These are phyloP conservation scores for Sclerurus mexicanus DNA, from an alignment of 2,113 vertebrate species.

Conservation along the genomic window DNA sequence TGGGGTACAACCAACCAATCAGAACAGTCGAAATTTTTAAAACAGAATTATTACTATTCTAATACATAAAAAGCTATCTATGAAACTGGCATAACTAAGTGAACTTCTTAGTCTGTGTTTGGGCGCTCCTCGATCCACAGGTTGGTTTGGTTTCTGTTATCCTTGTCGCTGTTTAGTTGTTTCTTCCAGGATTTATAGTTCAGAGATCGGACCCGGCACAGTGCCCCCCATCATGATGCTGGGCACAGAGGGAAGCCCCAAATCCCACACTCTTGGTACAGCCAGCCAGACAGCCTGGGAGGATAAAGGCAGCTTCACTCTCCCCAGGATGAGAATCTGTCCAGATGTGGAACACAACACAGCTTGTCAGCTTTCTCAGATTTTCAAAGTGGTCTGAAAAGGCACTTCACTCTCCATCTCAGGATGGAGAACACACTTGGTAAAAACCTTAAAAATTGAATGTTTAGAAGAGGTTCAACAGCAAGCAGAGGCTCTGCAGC, in stretches of 20 bases:
- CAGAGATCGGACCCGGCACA: too few species aligned
- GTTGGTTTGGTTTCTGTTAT: too few species aligned
- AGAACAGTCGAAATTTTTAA: too few species aligned
- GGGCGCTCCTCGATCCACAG: too few species aligned
- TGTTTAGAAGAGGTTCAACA: background rate
- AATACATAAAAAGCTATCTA: too few species aligned
- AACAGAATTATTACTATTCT: too few species aligned
- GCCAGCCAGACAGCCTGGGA: background rate
- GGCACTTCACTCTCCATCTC: background rate
- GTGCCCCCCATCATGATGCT: fast-evolving
- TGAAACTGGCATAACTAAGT: too few species aligned
- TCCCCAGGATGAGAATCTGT: background rate
- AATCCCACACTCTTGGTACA: background rate
- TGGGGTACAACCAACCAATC: too few species aligned
- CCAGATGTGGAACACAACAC: background rate
- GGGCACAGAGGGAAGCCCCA: background rate
- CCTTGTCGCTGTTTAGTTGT: too few species aligned
- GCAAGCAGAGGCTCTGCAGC: background rate
- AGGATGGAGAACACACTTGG: background rate
- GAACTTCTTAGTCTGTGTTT: too few species aligned
- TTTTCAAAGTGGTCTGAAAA: background rate
- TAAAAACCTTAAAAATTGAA: background rate
- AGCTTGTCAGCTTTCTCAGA: background rate
- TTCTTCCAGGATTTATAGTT: too few species aligned
- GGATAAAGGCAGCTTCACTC: background rate